Percentiles rank a stretch among this genome's conserved stretches.
phyloP scores from a whole-genome alignment of 2,888 invertebrate genomes.

The Epistrophella euchroma region DNA sequence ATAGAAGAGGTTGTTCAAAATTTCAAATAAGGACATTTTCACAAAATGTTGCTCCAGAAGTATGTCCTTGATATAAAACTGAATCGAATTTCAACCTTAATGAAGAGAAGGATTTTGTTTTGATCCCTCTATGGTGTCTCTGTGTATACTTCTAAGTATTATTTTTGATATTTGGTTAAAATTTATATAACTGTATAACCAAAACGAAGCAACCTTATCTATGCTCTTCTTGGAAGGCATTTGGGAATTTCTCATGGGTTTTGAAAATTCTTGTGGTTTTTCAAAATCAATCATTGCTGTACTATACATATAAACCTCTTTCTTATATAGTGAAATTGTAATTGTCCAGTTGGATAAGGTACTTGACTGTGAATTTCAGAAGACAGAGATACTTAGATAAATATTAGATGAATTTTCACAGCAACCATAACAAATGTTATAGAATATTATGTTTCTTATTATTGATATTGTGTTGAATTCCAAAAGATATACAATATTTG shows the following conservation, averaged over 20 bases:
- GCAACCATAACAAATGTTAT: neutral
- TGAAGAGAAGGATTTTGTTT: slow-evolving; percentile 45
- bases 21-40: slow-evolving; percentile 47
- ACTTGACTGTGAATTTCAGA: slow-evolving; percentile 2
- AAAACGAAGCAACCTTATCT: neutral
- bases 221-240: neutral
- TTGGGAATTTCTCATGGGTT: slow-evolving; percentile 32
- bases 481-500: neutral
- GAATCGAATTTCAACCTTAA: slow-evolving; percentile 49
- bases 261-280: slow-evolving; percentile 28
- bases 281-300: slow-evolving; percentile 9
- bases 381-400: neutral
- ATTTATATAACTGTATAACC: slow-evolving; percentile 4
- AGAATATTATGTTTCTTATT: slow-evolving; percentile 2
- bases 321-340: slow-evolving; percentile 25
- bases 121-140: slow-evolving; percentile 2
- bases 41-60: slow-evolving; percentile 17
- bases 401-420: slow-evolving; percentile 26
- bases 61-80: slow-evolving; percentile 6
- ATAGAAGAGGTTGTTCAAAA: slow-evolving; percentile 41
- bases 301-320: neutral
- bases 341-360: neutral
- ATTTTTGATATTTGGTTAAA: slow-evolving; percentile 38
- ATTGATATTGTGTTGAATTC: slow-evolving; percentile 25
- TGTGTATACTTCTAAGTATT: neutral